phyloP scores from a whole-genome alignment of 2,113 vertebrate genomes.

The Nesoenas mayeri region DNA sequence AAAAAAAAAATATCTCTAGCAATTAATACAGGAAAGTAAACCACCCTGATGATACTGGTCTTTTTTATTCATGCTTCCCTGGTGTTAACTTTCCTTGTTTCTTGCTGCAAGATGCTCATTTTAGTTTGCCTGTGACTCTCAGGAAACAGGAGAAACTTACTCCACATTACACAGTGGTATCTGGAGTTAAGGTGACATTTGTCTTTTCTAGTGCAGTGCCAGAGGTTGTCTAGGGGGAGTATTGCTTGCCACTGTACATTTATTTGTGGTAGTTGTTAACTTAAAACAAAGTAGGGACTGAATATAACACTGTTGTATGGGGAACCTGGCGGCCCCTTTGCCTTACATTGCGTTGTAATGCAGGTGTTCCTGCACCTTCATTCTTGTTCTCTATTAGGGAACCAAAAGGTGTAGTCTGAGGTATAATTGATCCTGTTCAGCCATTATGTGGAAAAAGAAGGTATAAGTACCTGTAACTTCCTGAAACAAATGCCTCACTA shows the following conservation, averaged over 20 bases:
- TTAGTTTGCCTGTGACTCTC: background rate
- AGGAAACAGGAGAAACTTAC: background rate
- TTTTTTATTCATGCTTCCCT: background rate
- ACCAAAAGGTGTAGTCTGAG: background rate
- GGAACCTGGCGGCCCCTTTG: background rate
- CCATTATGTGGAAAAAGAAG: background rate
- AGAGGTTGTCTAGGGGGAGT: background rate
- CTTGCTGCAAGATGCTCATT: background rate
- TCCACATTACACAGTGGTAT: background rate
- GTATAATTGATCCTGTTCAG: background rate
- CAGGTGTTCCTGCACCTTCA: background rate
- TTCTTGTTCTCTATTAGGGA: background rate
- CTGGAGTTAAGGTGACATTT: background rate
- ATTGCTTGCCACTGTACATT: background rate
- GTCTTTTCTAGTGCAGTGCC: background rate
- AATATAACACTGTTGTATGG: background rate
- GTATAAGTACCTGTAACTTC: background rate
- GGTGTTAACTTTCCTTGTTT: background rate
- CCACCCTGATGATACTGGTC: accelerated
- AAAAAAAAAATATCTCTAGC: background rate
- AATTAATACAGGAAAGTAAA: background rate
- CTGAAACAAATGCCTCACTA: accelerated
- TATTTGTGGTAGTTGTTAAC: background rate
- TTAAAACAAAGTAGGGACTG: background rate
- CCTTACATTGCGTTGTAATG: background rate